These are phyloP conservation scores for Dipus sagitta DNA, from an alignment of 2,797 vertebrate species.

Conservation along the genomic window DNA sequence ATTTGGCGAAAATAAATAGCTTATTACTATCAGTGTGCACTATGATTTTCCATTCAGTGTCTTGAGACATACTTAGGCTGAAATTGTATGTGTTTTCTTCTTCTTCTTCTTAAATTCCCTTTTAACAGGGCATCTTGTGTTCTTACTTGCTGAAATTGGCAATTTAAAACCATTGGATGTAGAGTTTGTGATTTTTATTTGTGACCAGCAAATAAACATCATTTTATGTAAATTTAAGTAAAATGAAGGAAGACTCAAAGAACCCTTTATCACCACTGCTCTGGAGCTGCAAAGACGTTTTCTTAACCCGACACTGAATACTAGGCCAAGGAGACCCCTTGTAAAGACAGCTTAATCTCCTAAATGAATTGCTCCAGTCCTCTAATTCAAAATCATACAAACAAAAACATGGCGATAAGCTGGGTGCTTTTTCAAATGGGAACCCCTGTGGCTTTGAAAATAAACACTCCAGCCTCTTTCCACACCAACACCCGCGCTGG, in stretches of 20 bases:
- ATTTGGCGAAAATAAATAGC: constrained; percentile 37
- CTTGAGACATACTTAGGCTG: constrained; percentile 6
- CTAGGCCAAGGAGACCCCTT: constrained; percentile 81
- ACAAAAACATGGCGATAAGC: constrained; percentile 88
- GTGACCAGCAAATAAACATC: constrained; percentile 41
- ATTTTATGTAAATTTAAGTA: constrained; percentile 66
- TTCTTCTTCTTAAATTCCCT: constrained; percentile 34
- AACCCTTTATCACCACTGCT: constrained; percentile 30
- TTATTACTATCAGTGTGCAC: not conserved
- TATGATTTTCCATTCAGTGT: constrained; percentile 20
- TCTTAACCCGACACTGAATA: constrained; percentile 54
- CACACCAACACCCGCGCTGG: constrained; percentile 56
- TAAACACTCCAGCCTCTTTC: constrained; percentile 86
- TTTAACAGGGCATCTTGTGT: not conserved
- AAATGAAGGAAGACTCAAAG: constrained; percentile 54
- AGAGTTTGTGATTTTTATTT: constrained; percentile 58
- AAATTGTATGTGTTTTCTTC: constrained; percentile 20
- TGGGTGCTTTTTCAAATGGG: constrained; percentile 87
- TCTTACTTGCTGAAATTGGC: constrained; percentile 53
- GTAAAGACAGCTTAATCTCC: constrained; percentile 88
- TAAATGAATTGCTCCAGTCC: constrained; percentile 89
- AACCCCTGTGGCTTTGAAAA: constrained; percentile 88
- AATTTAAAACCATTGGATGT: not conserved
- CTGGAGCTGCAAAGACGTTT: constrained; percentile 1
- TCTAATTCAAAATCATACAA: constrained; percentile 90